Conservation (phyloP, 2,888 invertebrate genomes). For the Aproaerema taeniolella region DNA sequence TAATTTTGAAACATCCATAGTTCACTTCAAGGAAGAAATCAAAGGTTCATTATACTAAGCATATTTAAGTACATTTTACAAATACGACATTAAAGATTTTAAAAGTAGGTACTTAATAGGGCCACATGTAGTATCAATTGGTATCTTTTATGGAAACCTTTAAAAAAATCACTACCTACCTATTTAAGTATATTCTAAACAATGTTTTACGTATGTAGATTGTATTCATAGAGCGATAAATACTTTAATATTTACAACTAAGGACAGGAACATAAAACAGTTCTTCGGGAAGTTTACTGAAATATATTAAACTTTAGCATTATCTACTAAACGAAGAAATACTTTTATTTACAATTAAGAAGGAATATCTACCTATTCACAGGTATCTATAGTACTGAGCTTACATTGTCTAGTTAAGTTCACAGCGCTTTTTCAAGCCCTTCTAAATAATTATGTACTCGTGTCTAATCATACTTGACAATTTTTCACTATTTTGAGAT, state of each 20-base stretch:
- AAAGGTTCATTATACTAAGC: constrained; percentile 39
- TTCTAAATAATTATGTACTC: constrained; percentile 22
- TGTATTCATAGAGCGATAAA: constrained; percentile 43
- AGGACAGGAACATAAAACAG: constrained; percentile 74
- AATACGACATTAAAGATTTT: constrained; percentile 64
- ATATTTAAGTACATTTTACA: constrained; percentile 72
- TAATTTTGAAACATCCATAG: constrained; percentile 25
- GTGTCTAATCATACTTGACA: neutral
- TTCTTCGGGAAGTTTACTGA: constrained; percentile 64
- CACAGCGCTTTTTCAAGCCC: constrained; percentile 63
- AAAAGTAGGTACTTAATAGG: constrained; percentile 51
- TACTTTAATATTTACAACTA: constrained; percentile 71
- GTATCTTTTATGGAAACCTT: constrained; percentile 55
- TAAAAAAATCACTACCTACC: constrained; percentile 44
- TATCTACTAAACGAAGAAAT: constrained; percentile 50
- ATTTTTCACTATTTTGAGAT: constrained; percentile 30
- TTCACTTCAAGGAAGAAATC: constrained; percentile 32
- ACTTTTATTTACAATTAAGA: constrained; percentile 61
- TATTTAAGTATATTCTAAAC: constrained; percentile 12
- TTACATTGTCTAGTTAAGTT: constrained; percentile 47
- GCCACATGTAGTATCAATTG: constrained; percentile 52
- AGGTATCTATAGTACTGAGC: constrained; percentile 56
- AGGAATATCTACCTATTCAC: constrained; percentile 60
- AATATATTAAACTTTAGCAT: constrained; percentile 70
- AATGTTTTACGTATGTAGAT: constrained; percentile 25